A percentile compares a stretch with the other conserved stretches of the same genome.
Evolutionary conservation across 64 coral and sea anemone genomes (phyloP).

Genomic region (Montipora foliosa): DNA sequence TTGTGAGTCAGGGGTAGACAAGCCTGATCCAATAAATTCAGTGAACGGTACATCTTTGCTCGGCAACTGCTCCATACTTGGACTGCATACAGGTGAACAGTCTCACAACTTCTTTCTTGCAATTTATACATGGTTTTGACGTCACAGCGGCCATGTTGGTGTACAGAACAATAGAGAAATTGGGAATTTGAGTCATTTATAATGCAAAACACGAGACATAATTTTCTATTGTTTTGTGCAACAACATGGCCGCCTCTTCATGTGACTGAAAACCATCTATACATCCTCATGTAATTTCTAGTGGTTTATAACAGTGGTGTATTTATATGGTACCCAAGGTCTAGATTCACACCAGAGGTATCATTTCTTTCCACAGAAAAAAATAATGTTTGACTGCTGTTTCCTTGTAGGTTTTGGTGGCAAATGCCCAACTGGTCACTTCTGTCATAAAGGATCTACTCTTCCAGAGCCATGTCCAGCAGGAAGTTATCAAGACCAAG

Average conservation of each 20-base stretch:
- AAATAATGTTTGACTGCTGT: neutral
- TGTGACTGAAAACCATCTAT: too few species aligned
- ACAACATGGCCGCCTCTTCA: too few species aligned
- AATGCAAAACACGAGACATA: too few species aligned
- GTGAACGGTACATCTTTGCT: constrained; percentile 72
- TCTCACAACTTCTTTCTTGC: neutral
- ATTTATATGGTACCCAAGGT: too few species aligned
- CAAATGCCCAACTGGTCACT: constrained; percentile 79
- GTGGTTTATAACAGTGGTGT: too few species aligned
- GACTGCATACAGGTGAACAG: constrained; percentile 73
- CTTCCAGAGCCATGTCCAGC: constrained; percentile 77
- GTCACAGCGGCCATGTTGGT: too few species aligned
- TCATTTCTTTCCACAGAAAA: neutral
- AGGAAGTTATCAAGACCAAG: constrained; percentile 86
- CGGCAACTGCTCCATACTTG: constrained; percentile 85
- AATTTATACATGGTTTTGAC: neutral
- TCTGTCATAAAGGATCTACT: constrained; percentile 60
- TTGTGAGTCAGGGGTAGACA: constrained; percentile 89
- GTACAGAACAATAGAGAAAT: too few species aligned
- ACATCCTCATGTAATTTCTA: too few species aligned
- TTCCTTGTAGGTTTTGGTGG: constrained; percentile 69
- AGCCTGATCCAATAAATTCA: constrained; percentile 75
- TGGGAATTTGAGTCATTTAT: too few species aligned
- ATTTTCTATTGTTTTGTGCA: too few species aligned
- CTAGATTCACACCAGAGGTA: too few species aligned